A percentile compares a stretch with the other conserved stretches of the same genome.
phyloP scores from a whole-genome alignment of 2,113 vertebrate species.

The Argyrosomus japonicus region DNA sequence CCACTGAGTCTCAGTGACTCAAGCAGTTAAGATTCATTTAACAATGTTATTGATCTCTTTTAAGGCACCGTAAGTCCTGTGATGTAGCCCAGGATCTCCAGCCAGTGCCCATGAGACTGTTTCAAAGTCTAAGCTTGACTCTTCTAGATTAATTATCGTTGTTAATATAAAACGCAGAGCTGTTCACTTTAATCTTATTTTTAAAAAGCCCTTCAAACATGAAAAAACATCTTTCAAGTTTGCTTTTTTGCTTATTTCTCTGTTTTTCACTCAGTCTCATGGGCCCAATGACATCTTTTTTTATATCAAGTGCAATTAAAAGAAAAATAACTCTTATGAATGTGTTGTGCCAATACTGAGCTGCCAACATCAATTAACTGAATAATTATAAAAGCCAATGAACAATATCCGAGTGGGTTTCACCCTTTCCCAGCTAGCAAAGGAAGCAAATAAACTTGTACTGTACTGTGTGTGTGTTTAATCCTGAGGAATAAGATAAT shows the following conservation, averaged over 20 bases:
- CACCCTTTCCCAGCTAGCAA: conserved; percentile 7
- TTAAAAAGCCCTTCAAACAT: not conserved
- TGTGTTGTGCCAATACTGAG: conserved; percentile 22
- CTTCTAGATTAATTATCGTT: conserved; percentile 5
- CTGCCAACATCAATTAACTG: conserved; percentile 37
- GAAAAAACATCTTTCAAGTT: not conserved
- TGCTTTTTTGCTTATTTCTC: not conserved
- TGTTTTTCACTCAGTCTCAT: not conserved
- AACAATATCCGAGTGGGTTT: conserved; percentile 21
- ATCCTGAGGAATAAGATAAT: conserved; percentile 5
- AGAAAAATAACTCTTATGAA: conserved; percentile 26
- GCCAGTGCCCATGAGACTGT: not conserved
- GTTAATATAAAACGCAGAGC: not conserved
- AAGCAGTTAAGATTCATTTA: conserved; percentile 20
- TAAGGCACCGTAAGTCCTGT: not conserved
- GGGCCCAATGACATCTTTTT: not conserved
- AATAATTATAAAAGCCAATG: conserved; percentile 39
- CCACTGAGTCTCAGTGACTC: conserved; percentile 4
- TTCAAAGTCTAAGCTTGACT: conserved; percentile 9
- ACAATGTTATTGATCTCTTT: conserved; percentile 31
- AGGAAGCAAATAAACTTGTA: conserved; percentile 24
- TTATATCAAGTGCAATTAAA: conserved; percentile 28
- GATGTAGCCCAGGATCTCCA: conserved; percentile 4
- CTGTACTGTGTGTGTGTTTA: not conserved
- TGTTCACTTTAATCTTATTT: conserved; percentile 1